A percentile compares a stretch with the other conserved stretches of the same genome.
Conservation (phyloP, 2,113 vertebrate species). For the Balaenoptera acutorostrata region DNA sequence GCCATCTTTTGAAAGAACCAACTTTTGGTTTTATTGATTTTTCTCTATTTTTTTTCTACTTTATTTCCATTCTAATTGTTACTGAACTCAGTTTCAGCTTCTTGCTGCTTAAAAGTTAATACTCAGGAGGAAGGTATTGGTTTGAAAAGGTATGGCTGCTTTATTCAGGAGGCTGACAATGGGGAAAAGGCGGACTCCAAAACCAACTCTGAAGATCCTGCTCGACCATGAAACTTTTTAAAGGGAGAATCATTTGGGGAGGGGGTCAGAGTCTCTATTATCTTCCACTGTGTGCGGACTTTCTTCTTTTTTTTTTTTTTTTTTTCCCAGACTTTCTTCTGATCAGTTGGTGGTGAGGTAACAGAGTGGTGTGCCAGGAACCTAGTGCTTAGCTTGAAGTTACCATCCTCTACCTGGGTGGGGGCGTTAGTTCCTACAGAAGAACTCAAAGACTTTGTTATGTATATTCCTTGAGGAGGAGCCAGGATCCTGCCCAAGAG, state of each 20-base stretch:
- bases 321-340: neutral
- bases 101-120: too few relatives aligned
- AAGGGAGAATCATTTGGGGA: neutral
- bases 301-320: neutral
- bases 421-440: neutral
- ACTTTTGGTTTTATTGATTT: neutral
- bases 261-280: neutral
- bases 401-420: neutral
- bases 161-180: neutral
- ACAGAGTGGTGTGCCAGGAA: neutral
- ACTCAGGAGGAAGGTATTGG: neutral
- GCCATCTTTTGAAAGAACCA: neutral
- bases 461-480: neutral
- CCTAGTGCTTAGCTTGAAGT: neutral
- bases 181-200: fast-evolving
- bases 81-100: too few relatives aligned
- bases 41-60: neutral
- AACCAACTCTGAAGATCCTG: neutral
- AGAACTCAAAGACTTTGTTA: neutral
- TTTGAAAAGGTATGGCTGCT: neutral
- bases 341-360: neutral
- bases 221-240: neutral
- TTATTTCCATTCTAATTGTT: neutral
- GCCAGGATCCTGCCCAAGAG: neutral
- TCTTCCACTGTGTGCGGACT: neutral